Evolutionary conservation across 2,888 invertebrate species (phyloP), one percentile per base, ranked within the genome.

Genomic region (Margaritifera margaritifera): DNA sequence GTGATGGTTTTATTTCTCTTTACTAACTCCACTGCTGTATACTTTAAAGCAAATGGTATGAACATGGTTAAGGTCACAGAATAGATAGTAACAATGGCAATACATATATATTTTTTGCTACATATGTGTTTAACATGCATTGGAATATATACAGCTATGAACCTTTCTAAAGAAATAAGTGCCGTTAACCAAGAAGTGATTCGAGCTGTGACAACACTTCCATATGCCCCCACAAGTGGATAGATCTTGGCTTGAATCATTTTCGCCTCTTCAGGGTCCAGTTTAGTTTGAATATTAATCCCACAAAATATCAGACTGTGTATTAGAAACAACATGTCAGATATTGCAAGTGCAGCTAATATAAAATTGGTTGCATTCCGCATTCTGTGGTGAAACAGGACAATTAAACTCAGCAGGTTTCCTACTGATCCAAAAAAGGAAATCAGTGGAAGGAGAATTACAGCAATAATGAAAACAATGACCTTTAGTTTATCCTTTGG

Each of bases 71-170:
- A 64, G n/a, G 86, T 84, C 11, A 80, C 56, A 15, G 81, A 22
- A 68, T 81, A 85, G 56, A 85, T 84, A 22, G 73, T 25, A 2
- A 69, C 25, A 52, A 85, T 80, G 18, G 79, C 78, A n/a, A 82
- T 72, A n/a, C 70, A 51, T 27, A 84, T 85, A 57, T 74, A 72
- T 55, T 61, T 69, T 63, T 81, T 80, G 27, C 77, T 78, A 70
- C 85, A 85, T 62, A 84, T 80, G 15, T 66, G 68, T 68, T 77
- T 78, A n/a, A 84, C 85, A 64, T 78, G 77, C 76, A 86, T 81
- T 58, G 86, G 86, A 66, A 79, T 82, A 69, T 82, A 83, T 42
- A 86, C 85, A n/a, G 86, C 85, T 22, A 86, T 77, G 59, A 84
- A 85, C 55, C 86, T 73, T 69, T 85, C 84, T 50, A 80, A 71